These are phyloP conservation scores for Camponotus pennsylvanicus DNA, from an alignment of 1,140 invertebrate genomes.

Conservation along the genomic window DNA sequence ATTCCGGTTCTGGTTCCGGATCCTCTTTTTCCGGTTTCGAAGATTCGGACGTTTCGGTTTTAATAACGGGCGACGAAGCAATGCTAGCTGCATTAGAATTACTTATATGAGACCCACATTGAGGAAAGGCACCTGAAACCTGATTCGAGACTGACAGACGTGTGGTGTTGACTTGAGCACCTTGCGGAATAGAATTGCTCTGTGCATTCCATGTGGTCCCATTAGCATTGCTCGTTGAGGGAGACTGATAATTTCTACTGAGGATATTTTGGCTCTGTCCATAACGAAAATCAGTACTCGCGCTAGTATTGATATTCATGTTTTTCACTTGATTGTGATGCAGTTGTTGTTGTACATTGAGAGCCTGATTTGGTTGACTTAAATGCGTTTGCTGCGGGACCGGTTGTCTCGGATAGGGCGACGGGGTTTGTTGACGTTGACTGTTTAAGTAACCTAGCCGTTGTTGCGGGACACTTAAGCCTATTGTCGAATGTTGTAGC, in stretches of 20 bases:
- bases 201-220: conserved; percentile 79
- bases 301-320: conserved; percentile 82
- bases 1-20: conserved; percentile 75
- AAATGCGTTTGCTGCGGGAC: conserved; percentile 79
- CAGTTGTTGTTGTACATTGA: conserved; percentile 84
- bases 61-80: conserved; percentile 56
- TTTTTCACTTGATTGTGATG: conserved; percentile 85
- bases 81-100: conserved; percentile 61
- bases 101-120: conserved; percentile 71
- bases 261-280: conserved; percentile 85
- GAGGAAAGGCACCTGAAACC: conserved; percentile 78
- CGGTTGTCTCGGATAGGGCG: conserved; percentile 83
- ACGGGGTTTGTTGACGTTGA: conserved; percentile 84
- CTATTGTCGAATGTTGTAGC: conserved; percentile 74
- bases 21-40: conserved; percentile 69
- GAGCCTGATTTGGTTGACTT: conserved; percentile 79
- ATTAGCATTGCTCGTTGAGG: conserved; percentile 73
- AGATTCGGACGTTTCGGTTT: conserved; percentile 66
- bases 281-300: conserved; percentile 85
- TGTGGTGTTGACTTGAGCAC: conserved; percentile 77
- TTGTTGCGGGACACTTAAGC: conserved; percentile 80
- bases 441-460: conserved; percentile 83
- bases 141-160: conserved; percentile 75
- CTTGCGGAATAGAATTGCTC: conserved; percentile 77
- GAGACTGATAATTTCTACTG: conserved; percentile 82